Evolutionary conservation across 2,888 invertebrate species (phyloP).

Genomic region (Chalcosyrphus nemorum): DNA sequence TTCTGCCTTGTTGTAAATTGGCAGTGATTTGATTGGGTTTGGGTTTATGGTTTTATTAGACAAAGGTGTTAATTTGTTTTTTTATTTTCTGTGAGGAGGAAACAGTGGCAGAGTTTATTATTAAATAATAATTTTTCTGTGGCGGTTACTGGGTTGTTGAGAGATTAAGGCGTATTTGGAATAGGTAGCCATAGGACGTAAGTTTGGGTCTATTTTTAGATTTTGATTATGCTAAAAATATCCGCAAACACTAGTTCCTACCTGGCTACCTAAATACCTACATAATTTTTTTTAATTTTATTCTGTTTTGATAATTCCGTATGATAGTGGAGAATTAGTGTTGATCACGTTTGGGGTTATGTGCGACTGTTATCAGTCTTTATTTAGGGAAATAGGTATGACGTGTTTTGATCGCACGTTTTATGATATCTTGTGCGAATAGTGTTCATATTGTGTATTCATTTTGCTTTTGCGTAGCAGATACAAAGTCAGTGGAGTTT

Average conservation of each 20-base stretch:
- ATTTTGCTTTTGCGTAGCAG: no score
- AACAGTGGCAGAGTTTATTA: neutral
- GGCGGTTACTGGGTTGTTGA: neutral
- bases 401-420: neutral
- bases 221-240: constrained; percentile 13
- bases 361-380: neutral
- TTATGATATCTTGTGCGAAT: neutral
- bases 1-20: constrained; percentile 78
- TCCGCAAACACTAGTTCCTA: neutral
- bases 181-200: neutral
- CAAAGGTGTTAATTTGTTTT: constrained; percentile 27
- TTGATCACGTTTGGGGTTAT: no score
- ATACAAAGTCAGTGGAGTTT: no score
- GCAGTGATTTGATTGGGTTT: constrained; percentile 36
- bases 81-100: neutral
- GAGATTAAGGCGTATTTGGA: neutral
- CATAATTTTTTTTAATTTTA: no score
- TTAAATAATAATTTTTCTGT: neutral
- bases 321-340: no score
- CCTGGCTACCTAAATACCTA: no score
- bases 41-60: constrained; percentile 30
- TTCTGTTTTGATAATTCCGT: constrained; percentile 1
- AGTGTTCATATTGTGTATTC: neutral
- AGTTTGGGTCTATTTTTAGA: constrained; percentile 8
- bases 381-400: neutral